phyloP scores from a whole-genome alignment of 92 coral and sea anemone genomes.

The Palythoa grandis region DNA sequence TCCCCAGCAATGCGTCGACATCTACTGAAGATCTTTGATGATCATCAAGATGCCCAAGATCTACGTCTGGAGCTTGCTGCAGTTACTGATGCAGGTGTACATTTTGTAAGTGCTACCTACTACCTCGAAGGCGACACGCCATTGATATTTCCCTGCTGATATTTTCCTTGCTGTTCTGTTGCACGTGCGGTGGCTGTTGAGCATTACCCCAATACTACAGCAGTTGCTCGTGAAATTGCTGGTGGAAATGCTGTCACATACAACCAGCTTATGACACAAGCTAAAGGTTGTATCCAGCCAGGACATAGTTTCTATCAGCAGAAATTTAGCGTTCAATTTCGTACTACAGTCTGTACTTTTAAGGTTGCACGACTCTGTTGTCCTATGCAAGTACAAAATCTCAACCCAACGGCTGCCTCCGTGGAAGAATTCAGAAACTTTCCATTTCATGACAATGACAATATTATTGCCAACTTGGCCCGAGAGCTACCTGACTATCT shows the following conservation, averaged over 20 bases:
- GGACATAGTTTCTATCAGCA: constrained; percentile 73
- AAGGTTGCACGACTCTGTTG: constrained; percentile 74
- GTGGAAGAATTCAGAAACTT: constrained; percentile 73
- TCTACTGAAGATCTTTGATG: constrained; percentile 70
- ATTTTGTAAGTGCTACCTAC: too few relatives aligned
- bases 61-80: constrained; percentile 69
- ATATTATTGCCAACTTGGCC: constrained; percentile 68
- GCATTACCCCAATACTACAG: constrained; percentile 70
- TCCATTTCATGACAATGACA: constrained; percentile 64
- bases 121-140: constrained; percentile 74
- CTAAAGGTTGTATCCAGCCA: constrained; percentile 68
- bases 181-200: constrained; percentile 70
- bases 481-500: constrained; percentile 65
- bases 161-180: constrained; percentile 46
- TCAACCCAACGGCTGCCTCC: constrained; percentile 29
- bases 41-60: constrained; percentile 56
- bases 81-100: constrained; percentile 66
- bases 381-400: constrained; percentile 62
- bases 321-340: constrained; percentile 72
- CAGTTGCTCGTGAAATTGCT: constrained; percentile 68
- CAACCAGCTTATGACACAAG: constrained; percentile 73
- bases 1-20: constrained; percentile 72
- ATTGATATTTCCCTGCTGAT: too few relatives aligned
- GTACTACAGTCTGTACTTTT: constrained; percentile 66
- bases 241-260: constrained; percentile 63